Evolutionary conservation across 2,888 invertebrate genomes (phyloP), one percentile per base, ranked within the genome.

Genomic region (Leptothorax acervorum): DNA sequence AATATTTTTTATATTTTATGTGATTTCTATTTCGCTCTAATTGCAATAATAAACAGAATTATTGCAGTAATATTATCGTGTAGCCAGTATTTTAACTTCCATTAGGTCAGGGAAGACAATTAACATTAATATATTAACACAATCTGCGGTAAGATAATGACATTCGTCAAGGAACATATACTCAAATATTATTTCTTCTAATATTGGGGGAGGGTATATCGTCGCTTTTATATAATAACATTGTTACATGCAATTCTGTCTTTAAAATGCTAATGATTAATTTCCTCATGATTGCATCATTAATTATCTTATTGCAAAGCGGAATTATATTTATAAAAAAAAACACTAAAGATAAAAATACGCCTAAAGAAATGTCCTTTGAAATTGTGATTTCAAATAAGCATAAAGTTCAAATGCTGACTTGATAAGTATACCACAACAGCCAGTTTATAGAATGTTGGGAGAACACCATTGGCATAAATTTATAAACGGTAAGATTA

Each of bases 401-500:
- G 18, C 23, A 23, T 23, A 31, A 57, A 70, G 15, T 57, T 57
- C 0, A 35, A 35, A 39, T 39, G 48, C 48, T 35, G 18, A 23
- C 8, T 42, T 42, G 42, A 71, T 51, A 65, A 63, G 12, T 63
- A 60, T 31, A 73, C 28, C 11, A 2, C 51, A 66, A 76, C 11
- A 57, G 28, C 39, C 28, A 70, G n/a, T 48, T 35, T 28, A 76
- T 23, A 66, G 31, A 68, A 66, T 57, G 71, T 45, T 83, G 28
- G 57, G 53, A 53, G 39, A 75, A 83, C 57, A 68, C 28, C 15
- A 73, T 55, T 51, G 35, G 28, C 28, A 62, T 45, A 23, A 85
- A 31, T 51, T 63, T 84, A 81, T 66, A 31, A 62, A 51, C 9
- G 53, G 31, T 83, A 65, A 82, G 75, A 86, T 75, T 73, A 75